These are phyloP conservation scores for Apeltes quadracus DNA, from an alignment of 2,113 vertebrate genomes.

Conservation along the genomic window DNA sequence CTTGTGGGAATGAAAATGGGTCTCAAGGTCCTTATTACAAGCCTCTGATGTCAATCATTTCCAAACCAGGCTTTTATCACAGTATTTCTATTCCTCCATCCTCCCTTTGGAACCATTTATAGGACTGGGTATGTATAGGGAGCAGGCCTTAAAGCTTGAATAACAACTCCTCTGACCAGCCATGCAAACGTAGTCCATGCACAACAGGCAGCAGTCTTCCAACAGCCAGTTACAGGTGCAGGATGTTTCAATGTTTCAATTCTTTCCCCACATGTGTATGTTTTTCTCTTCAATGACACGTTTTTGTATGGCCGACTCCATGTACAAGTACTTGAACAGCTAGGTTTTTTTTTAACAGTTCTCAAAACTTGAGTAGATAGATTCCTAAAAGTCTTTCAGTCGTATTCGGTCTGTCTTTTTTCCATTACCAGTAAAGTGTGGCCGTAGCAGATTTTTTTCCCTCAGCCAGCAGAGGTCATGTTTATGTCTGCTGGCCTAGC, in stretches of 20 bases:
- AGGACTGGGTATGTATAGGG: conserved; percentile 21
- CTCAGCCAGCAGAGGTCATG: conserved; percentile 64
- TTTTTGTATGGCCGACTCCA: conserved; percentile 42
- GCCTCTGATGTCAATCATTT: conserved; percentile 64
- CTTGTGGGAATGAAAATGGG: conserved; percentile 58
- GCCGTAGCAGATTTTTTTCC: conserved; percentile 63
- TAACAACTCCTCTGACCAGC: conserved; percentile 14
- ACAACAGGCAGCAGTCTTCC: neutral
- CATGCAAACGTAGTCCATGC: neutral
- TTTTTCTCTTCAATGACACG: conserved; percentile 3
- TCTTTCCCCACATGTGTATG: neutral
- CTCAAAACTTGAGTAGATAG: conserved; percentile 50
- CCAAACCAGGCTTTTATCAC: conserved; percentile 63
- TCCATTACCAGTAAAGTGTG: conserved; percentile 67
- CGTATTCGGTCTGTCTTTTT: conserved; percentile 71
- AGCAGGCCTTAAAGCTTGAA: conserved; percentile 3
- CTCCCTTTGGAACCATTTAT: conserved; percentile 48
- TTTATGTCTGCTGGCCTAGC: conserved; percentile 50
- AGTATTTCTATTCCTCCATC: conserved; percentile 36
- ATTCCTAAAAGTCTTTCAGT: conserved; percentile 52
- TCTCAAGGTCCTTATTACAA: conserved; percentile 65
- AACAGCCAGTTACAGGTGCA: neutral
- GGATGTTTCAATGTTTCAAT: conserved; percentile 3
- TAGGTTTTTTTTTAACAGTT: conserved; percentile 36
- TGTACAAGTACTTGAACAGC: conserved; percentile 38